Evolutionary conservation across 2,113 vertebrate genomes (phyloP).

Genomic region (Daboia siamensis): DNA sequence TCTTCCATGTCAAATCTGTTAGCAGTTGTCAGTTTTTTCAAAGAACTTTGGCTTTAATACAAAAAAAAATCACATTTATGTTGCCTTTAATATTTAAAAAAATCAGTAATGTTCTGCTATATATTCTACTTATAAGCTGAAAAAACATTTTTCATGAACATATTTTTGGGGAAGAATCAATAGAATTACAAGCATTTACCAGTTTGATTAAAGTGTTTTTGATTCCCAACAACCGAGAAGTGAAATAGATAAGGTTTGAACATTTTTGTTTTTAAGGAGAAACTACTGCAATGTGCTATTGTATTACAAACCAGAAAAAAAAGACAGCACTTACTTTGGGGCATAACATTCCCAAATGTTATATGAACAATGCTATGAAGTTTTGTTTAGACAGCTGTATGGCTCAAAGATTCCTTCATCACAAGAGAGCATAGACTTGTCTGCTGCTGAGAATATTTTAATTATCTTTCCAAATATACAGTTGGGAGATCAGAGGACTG

Average conservation of each 20-base stretch:
- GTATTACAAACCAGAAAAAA: neutral
- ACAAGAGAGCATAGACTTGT: neutral
- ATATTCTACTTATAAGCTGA: constrained; percentile 22
- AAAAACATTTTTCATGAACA: neutral
- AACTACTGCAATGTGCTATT: neutral
- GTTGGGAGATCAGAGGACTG: too few species aligned
- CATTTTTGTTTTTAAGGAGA: neutral
- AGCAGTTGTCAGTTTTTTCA: neutral
- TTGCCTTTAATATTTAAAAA: constrained; percentile 12
- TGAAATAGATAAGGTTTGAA: neutral
- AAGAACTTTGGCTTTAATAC: neutral
- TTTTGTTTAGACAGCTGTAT: neutral
- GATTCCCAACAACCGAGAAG: neutral
- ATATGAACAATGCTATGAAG: neutral
- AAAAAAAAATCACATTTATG: neutral
- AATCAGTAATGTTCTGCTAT: constrained; percentile 26
- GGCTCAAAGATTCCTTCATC: neutral
- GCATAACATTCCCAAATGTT: too few species aligned
- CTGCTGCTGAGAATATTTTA: neutral
- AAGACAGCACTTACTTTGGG: neutral
- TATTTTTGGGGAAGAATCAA: neutral
- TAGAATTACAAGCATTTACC: constrained; percentile 9
- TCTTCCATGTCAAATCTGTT: neutral
- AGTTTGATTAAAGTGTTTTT: neutral
- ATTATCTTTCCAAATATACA: neutral